Evolutionary conservation across 2,888 invertebrate species (phyloP), one percentile per base, ranked within the genome.

Genomic region (Pardosa pseudoannulata): DNA sequence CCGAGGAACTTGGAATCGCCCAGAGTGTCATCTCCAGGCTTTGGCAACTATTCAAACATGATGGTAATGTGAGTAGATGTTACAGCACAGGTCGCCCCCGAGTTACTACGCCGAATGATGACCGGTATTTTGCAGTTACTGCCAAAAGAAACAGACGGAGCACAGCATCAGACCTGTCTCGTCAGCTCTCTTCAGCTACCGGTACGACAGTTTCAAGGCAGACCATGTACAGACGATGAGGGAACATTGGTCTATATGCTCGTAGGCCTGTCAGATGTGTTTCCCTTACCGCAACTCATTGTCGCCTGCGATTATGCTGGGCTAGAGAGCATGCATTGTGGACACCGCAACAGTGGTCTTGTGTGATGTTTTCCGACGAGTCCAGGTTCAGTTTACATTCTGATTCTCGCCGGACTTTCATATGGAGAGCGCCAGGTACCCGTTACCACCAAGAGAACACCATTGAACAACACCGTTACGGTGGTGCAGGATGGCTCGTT

Each of bases 51-150:
- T 71, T 11, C n/a, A 27, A 41, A 41, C 5, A 71, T 23, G 23
- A 6, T 41, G 41, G 23, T 39, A 71, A 67, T 67, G 67, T 32
- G n/a, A 67, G 32, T 28, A 64, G 28, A 68, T 13, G 36, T 23
- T 68, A 36, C 68, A 68, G 0, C 36, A 68, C 32, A 68, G 32
- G 32, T 36, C 32, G 36, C 39, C 9, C 19, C 68, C 68, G 36
- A n/a, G n/a, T n/a, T n/a, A n/a, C n/a, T n/a, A 46, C 46, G 71
- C 71, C 46, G 71, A 41, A 2, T 46, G 71, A 71, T 5, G 41
- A 71, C 46, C 46, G 46, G 27, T 29, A 28, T 71, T 71, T 71
- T n/a, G 3, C 3, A 41, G 50, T 71, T 19, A 5, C 36, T n/a
- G n/a, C n/a, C n/a, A n/a, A n/a, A n/a, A n/a, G n/a, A n/a, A n/a